Evolutionary conservation across 1,140 invertebrate species (phyloP), one percentile per base, ranked within the genome.

Genomic region (Bombus confusus): DNA sequence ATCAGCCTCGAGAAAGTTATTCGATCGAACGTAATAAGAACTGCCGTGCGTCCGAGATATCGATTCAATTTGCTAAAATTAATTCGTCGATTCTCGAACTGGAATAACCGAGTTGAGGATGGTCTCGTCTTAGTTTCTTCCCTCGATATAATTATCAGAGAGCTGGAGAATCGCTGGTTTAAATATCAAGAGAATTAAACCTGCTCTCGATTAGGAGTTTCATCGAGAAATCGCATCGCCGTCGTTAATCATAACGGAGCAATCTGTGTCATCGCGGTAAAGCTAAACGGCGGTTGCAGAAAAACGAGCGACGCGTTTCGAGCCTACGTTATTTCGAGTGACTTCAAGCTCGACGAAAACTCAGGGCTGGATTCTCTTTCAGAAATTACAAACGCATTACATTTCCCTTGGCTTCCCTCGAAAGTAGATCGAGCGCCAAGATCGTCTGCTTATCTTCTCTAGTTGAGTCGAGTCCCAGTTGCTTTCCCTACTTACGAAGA

Each of bases 391-490:
- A 64, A 43, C 5, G 47, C 57, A 59, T 77, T 69, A 73, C 73
- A 73, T 52, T 74, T 31, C n/a, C 80, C 41, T 77, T 34, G 37
- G 12, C 34, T 80, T 9, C 43, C 62, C 39, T 37, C 64, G 85
- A 77, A 83, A 72, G 15, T 34, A 66, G 64, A 66, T 37, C 4
- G 34, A 34, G 18, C 31, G 18, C 34, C 34, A 3, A 68, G 66
- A 66, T 66, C 64, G 64, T 66, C 6, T 22, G 66, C 66, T 68
- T 68, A 68, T 68, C 66, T 68, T 37, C 66, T 37, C 31, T 68
- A 68, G 22, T 18, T 4, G 66, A 68, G 15, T 68, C 66, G 66
- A 37, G 31, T 3, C 66, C 31, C 66, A 68, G 31, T 68, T 68
- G 34, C 66, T 68, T 68, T 68, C 66, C 66, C 37, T 68, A 37